These are phyloP conservation scores for Palythoa caribaeorum DNA, from an alignment of 92 coral and sea anemone genomes.

Conservation along the genomic window DNA sequence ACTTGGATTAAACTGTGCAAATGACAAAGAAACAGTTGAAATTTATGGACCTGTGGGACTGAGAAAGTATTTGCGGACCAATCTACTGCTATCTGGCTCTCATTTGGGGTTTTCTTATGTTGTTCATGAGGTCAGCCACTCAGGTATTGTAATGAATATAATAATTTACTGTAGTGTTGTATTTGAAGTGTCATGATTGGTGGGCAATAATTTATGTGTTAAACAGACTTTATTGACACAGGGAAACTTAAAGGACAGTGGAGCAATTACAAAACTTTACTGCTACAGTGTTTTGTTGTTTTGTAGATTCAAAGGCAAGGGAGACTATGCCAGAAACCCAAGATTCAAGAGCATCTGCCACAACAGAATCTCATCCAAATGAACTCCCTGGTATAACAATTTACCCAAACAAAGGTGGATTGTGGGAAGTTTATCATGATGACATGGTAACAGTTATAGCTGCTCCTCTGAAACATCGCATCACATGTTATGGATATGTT, in stretches of 20 bases:
- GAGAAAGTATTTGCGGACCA: slow-evolving; percentile 76
- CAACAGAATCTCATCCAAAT: slow-evolving; percentile 71
- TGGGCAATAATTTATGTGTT: not conserved
- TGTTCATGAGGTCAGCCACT: slow-evolving; percentile 81
- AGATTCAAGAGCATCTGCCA: slow-evolving; percentile 13
- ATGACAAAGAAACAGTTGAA: slow-evolving; percentile 69
- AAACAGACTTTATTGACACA: too few relatives aligned
- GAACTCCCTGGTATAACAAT: slow-evolving; percentile 78
- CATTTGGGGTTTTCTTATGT: slow-evolving; percentile 81
- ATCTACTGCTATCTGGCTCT: slow-evolving; percentile 81
- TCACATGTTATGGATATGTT: slow-evolving; percentile 90
- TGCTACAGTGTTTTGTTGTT: not conserved
- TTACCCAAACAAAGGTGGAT: slow-evolving; percentile 45
- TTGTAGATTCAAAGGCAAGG: slow-evolving; percentile 1
- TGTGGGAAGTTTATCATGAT: slow-evolving; percentile 85
- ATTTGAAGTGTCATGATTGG: not conserved
- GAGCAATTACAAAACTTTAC: not conserved
- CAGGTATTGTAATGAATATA: slow-evolving; percentile 47
- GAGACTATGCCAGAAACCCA: not conserved
- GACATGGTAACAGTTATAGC: slow-evolving; percentile 78
- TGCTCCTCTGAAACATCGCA: slow-evolving; percentile 87
- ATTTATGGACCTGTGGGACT: slow-evolving; percentile 94
- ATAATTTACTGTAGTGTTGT: not conserved
- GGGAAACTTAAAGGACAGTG: too few relatives aligned
- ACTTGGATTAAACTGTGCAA: slow-evolving; percentile 77